Evolutionary conservation across 1,140 invertebrate genomes (phyloP), one percentile per base, ranked within the genome.

Genomic region (Drosophila murphyi): DNA sequence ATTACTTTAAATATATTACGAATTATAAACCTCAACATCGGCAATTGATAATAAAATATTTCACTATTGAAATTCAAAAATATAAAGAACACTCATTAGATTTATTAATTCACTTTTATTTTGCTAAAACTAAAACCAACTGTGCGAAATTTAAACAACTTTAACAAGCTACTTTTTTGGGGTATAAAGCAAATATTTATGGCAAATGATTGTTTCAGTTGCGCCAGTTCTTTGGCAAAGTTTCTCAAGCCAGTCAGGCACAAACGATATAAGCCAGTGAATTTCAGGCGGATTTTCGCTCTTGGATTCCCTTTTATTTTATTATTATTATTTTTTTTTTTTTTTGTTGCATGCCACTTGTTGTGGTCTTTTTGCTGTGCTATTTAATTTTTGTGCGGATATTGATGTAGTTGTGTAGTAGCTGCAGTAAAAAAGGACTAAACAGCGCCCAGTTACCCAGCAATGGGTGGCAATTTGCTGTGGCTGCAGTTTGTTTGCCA

Each of bases 391-490:
- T 55, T 41, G 68, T 65, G 54, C 60, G 60, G 73, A 76, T 76
- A 65, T 73, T 72, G 73, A 70, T 77, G 59, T 59, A 72, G 50
- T 43, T 68, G 50, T 77, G 59, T 59, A 72, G 50, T 43, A 72
- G 50, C 68, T 73, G 60, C 55, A 61, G 76, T 56, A 57, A 62
- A 74, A 68, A 77, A 77, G 73, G 78, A 76, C 63, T 45, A 73
- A 65, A 61, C 55, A 65, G 32, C 57, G n/a, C 73, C 56, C 68
- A 59, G 35, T 63, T 41, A 41, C 28, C n/a, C 28, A 37, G 60
- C 57, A 39, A 63, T 69, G 68, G 69, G 65, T 74, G 69, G 65
- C 72, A 78, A 74, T 74, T 85, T 85, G 73, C 78, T 72, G 76
- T 45, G 54, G 50, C 54, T 75, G 63, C 78, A 80, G 43, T 63